These are phyloP conservation scores for Garra rufa DNA, from an alignment of 2,113 vertebrate species.

Conservation along the genomic window DNA sequence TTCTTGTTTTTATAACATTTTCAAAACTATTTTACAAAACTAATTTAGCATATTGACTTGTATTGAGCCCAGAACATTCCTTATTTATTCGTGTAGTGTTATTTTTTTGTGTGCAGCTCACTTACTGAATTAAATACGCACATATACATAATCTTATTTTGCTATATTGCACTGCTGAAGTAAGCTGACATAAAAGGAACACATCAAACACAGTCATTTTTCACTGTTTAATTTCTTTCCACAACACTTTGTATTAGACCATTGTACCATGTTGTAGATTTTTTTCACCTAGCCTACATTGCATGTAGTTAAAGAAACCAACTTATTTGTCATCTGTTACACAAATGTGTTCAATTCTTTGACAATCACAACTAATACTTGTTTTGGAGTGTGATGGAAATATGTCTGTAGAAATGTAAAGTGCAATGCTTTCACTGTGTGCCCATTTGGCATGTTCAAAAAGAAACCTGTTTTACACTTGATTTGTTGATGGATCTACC, in stretches of 20 bases:
- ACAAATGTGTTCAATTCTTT: background rate
- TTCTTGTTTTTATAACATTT: background rate
- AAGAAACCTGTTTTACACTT: background rate
- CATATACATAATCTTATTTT: conserved; percentile 34
- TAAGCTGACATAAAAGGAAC: conserved; percentile 19
- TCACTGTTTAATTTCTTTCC: conserved; percentile 62
- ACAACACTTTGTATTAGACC: conserved; percentile 60
- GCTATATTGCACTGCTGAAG: conserved; percentile 38
- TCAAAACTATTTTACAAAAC: background rate
- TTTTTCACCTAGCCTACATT: background rate
- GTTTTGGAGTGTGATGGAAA: background rate
- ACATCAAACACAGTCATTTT: conserved; percentile 50
- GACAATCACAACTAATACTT: background rate
- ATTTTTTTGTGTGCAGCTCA: conserved; percentile 62
- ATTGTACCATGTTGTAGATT: background rate
- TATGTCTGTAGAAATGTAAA: conserved; percentile 6
- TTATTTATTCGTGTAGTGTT: background rate
- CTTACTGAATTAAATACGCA: conserved; percentile 31
- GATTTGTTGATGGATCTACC: background rate
- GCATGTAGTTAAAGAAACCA: background rate
- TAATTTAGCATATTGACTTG: background rate
- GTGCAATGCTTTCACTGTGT: background rate
- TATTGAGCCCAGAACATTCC: background rate
- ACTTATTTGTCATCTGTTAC: conserved; percentile 13
- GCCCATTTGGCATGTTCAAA: background rate